These are phyloP conservation scores for Hypomecis atomaria DNA, from an alignment of 2,888 invertebrate species.

Conservation along the genomic window DNA sequence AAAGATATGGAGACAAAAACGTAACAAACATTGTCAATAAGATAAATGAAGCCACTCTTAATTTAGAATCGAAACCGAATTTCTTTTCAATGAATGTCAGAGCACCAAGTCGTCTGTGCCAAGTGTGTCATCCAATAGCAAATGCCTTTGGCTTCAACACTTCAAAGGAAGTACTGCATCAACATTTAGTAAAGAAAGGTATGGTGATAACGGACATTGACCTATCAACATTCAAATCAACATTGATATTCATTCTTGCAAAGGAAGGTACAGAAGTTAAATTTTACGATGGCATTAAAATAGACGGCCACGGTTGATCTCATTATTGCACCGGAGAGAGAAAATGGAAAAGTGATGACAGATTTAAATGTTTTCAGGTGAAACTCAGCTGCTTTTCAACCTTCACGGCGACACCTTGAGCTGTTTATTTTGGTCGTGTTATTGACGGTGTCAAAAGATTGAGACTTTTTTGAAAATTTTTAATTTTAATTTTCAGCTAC, in stretches of 20 bases:
- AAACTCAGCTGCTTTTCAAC: constrained; percentile 7
- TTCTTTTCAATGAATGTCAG: constrained; percentile 39
- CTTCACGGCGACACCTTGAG: constrained; percentile 16
- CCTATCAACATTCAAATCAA: constrained; percentile 36
- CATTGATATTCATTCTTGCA: too few relatives aligned
- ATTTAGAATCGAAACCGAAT: constrained; percentile 34
- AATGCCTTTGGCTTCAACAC: constrained; percentile 46
- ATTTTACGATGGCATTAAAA: constrained; percentile 1
- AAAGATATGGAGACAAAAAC: constrained; percentile 8
- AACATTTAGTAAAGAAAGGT: constrained; percentile 50
- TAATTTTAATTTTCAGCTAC: too few relatives aligned
- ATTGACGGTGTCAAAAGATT: constrained; percentile 1
- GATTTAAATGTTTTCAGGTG: constrained; percentile 16
- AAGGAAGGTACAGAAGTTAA: not conserved
- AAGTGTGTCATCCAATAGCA: constrained; percentile 61
- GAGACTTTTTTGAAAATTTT: too few relatives aligned
- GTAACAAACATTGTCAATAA: constrained; percentile 19
- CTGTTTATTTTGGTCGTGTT: constrained; percentile 5
- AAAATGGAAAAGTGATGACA: constrained; percentile 4
- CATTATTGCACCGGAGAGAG: constrained; percentile 12
- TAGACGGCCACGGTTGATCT: constrained; percentile 9
- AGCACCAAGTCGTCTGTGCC: constrained; percentile 51
- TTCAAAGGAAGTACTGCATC: constrained; percentile 58
- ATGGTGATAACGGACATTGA: constrained; percentile 57
- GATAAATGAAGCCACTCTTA: constrained; percentile 35